These are phyloP conservation scores for Planococcus citri DNA, from an alignment of 1,140 invertebrate genomes.

Conservation along the genomic window DNA sequence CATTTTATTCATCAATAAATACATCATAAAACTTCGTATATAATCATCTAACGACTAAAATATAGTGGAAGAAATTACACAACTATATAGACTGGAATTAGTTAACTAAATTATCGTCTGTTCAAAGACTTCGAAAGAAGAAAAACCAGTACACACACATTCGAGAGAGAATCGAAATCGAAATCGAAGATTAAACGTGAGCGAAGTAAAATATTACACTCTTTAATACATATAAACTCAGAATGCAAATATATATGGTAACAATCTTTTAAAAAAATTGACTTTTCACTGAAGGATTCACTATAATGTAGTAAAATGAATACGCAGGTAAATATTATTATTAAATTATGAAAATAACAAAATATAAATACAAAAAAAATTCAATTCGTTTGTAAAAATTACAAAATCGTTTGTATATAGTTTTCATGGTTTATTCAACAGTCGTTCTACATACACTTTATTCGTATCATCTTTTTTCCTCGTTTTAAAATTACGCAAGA, in stretches of 20 bases:
- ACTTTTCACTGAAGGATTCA: conserved; percentile 2
- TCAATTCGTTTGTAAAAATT: neutral
- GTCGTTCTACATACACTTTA: too few relatives aligned
- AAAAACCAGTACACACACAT: neutral
- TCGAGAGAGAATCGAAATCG: too few relatives aligned
- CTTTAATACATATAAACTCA: neutral
- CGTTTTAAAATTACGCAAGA: too few relatives aligned
- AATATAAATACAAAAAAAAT: neutral
- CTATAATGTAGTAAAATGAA: neutral
- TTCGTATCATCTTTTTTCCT: too few relatives aligned
- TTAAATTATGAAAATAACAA: neutral
- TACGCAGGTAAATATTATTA: too few relatives aligned
- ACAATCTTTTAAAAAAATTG: neutral
- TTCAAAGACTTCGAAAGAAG: neutral
- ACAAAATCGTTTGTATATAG: neutral
- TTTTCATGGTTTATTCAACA: neutral
- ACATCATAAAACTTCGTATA: neutral
- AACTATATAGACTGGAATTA: conserved; percentile 2
- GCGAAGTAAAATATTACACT: neutral
- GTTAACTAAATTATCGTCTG: neutral
- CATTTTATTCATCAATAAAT: too few relatives aligned
- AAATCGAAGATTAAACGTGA: neutral
- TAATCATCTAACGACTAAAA: neutral
- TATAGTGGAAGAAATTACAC: conserved; percentile 2
- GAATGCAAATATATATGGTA: neutral